Base-by-base conservation (phyloP, 2,888 invertebrate species). In the Callimorpha dominula region DNA sequence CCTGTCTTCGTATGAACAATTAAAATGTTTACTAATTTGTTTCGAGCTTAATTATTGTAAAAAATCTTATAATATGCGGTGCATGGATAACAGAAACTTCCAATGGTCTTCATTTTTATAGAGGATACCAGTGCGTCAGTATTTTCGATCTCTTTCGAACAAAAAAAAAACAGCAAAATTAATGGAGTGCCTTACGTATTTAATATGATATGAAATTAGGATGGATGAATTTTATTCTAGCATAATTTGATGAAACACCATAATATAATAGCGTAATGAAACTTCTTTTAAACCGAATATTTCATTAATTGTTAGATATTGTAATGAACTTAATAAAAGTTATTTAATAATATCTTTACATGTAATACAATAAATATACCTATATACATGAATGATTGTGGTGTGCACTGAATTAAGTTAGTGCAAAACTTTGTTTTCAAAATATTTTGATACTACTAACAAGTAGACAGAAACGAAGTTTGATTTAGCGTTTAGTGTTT, bases 131-230 rank as follows among this genome's bases (percentile, higher is more conserved):
- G 86, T 88, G 88, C 90, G 88, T 90, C 90, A 92, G 90, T 91
- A 90, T 91, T 91, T 91, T 88, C 85, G 89, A 91, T 86, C 90
- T 90, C 90, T 94, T 94, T 94, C 91, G 94, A 94, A 89, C 91
- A 92, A 89, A 93, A 57, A 50, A 52, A 92, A 90, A 93, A 87
- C 93, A 92, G 93, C 93, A 91, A 94, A 94, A 94, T 94, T 93
- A 94, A 94, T 91, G 95, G 96, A 96, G 96, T 96, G 96, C 96
- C 96, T 96, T 96, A 96, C 94, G 94, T 96, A 95, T 93, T 91
- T 93, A 94, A 92, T 95, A 95, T 93, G 88, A 94, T 94, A 95
- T 94, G 93, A 94, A 93, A 93, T 93, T 95, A 96, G 95, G 91
- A 90, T 90, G 93, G 88, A 94, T 92, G 94, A 95, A 93, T 93